Evolutionary conservation across 2,888 invertebrate species (phyloP).

Genomic region (Xiphydria camelus): DNA sequence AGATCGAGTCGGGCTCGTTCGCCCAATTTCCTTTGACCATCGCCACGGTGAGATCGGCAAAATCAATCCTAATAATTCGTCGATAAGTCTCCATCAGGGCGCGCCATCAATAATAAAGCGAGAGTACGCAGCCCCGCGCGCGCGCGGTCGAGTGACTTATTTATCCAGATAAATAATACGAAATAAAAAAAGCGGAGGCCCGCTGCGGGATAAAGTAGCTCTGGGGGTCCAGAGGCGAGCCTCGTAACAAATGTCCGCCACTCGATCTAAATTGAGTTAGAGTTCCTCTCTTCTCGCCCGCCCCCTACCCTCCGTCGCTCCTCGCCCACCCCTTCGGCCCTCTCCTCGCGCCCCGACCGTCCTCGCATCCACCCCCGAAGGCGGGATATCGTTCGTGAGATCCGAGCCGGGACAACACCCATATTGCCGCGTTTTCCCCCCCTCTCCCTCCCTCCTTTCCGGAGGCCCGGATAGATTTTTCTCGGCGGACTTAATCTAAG

Average conservation of each 20-base stretch:
- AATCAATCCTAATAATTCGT: slow-evolving; percentile 24
- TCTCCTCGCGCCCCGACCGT: slow-evolving; percentile 26
- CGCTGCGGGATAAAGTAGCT: slow-evolving; percentile 34
- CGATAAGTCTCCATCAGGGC: slow-evolving; percentile 23
- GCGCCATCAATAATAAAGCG: slow-evolving; percentile 34
- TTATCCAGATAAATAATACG: slow-evolving; percentile 57
- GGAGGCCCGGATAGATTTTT: slow-evolving; percentile 50
- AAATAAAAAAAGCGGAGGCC: slow-evolving; percentile 48
- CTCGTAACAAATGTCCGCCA: slow-evolving; percentile 56
- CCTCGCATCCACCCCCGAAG: slow-evolving; percentile 14
- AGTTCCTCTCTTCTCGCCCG: slow-evolving; percentile 37
- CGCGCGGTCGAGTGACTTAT: slow-evolving; percentile 35
- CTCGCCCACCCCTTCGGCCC: slow-evolving; percentile 11
- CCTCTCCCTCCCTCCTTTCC: slow-evolving; percentile 25
- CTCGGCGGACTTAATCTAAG: slow-evolving; percentile 56
- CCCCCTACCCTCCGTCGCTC: slow-evolving; percentile 3
- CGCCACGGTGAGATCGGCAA: slow-evolving; percentile 1
- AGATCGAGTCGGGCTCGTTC: too few species aligned
- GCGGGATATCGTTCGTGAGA: slow-evolving; percentile 29
- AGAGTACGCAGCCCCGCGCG: slow-evolving; percentile 13
- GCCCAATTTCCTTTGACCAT: too few species aligned
- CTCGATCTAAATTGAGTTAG: slow-evolving; percentile 60
- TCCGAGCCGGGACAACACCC: slow-evolving; percentile 46
- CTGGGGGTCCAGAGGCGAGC: slow-evolving; percentile 29
- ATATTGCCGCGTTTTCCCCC: slow-evolving; percentile 47